phyloP scores from a whole-genome alignment of 2,113 vertebrate species.

The Datnioides undecimradiatus region DNA sequence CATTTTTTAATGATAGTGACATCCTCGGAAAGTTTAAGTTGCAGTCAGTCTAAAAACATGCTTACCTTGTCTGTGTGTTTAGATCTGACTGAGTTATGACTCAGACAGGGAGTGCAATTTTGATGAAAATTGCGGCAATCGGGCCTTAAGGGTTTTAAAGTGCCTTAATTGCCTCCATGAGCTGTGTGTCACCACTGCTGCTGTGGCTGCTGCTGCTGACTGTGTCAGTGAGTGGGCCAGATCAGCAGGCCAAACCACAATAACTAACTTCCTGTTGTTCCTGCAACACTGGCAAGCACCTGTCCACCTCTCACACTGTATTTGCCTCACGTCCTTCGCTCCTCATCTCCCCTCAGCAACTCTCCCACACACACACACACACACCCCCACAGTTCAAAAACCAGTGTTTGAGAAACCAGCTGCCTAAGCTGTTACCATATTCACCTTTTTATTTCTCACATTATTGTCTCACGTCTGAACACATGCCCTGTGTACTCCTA shows the following conservation, averaged over 20 bases:
- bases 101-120: background rate
- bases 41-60: too few relatives aligned
- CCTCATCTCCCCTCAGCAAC: too few relatives aligned
- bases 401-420: background rate
- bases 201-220: background rate
- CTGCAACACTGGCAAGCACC: background rate
- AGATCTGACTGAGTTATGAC: background rate
- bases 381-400: background rate
- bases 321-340: background rate
- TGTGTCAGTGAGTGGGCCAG: background rate
- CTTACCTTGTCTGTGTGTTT: constrained; percentile 4
- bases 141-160: background rate
- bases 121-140: background rate
- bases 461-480: constrained; percentile 1
- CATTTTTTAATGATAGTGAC: too few relatives aligned
- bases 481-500: constrained; percentile 6
- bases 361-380: background rate
- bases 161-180: background rate
- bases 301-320: background rate
- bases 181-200: background rate
- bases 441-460: background rate
- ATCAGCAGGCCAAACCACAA: background rate
- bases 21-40: too few relatives aligned
- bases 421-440: background rate
- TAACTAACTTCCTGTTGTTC: constrained; percentile 13